Conservation (phyloP, 1,140 invertebrate species). For the Zaprionus kolodkinae region DNA sequence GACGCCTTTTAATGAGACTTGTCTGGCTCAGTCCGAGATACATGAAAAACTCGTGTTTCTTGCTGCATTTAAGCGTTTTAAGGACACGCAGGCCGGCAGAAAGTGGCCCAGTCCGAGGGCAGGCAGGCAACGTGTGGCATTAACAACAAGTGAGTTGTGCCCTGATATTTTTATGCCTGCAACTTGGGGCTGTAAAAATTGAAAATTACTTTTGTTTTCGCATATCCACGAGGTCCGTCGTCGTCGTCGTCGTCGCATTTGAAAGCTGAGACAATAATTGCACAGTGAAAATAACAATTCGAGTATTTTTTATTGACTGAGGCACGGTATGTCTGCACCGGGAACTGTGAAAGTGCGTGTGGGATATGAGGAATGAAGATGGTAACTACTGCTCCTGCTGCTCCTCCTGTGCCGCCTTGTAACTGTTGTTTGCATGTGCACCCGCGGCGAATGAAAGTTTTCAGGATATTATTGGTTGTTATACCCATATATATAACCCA, state of each 20-base stretch:
- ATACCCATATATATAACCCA: not conserved
- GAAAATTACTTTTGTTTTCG: slow-evolving; percentile 74
- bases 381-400: no score
- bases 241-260: slow-evolving; percentile 58
- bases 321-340: not conserved
- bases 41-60: slow-evolving; percentile 78
- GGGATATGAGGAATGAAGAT: slow-evolving; percentile 34
- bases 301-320: slow-evolving; percentile 72
- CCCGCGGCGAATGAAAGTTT: slow-evolving; percentile 11
- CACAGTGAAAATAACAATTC: slow-evolving; percentile 78
- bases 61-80: slow-evolving; percentile 63
- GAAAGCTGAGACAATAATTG: slow-evolving; percentile 80
- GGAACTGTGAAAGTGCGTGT: slow-evolving; percentile 68
- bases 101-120: slow-evolving; percentile 18
- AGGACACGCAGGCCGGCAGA: slow-evolving; percentile 72
- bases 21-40: slow-evolving; percentile 62
- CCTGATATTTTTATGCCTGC: slow-evolving; percentile 57
- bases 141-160: slow-evolving; percentile 62
- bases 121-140: slow-evolving; percentile 58
- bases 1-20: slow-evolving; percentile 82
- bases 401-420: not conserved
- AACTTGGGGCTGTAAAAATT: slow-evolving; percentile 72
- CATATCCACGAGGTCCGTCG: not conserved
- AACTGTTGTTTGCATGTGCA: not conserved
- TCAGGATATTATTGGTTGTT: not conserved